These are phyloP conservation scores for Ectobius pallidus DNA, from an alignment of 2,888 invertebrate genomes.

Conservation along the genomic window DNA sequence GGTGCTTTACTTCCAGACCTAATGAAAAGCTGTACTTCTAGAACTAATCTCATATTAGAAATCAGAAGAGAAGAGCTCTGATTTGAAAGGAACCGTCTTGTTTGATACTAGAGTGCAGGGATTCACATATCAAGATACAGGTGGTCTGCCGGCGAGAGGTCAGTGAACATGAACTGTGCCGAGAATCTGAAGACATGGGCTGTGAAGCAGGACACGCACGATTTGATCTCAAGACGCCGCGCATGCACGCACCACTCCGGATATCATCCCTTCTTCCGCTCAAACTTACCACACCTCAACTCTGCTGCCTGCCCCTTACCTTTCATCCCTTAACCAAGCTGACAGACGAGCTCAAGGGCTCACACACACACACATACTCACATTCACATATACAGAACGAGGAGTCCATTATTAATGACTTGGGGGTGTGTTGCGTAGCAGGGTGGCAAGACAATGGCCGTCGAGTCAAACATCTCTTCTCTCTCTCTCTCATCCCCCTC, in stretches of 20 bases:
- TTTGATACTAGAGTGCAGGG: no score
- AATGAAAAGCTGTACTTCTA: no score
- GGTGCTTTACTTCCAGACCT: no score
- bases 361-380: constrained; percentile 11
- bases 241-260: background rate
- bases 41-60: no score
- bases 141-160: no score
- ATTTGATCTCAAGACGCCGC: no score
- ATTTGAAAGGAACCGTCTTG: no score
- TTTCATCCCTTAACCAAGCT: constrained; percentile 32
- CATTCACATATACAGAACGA: constrained; percentile 8
- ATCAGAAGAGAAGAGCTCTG: no score
- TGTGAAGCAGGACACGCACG: no score
- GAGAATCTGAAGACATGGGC: no score
- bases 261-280: constrained; percentile 30
- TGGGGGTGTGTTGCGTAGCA: constrained; percentile 18
- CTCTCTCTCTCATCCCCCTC: background rate
- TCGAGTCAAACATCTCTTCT: constrained; percentile 16
- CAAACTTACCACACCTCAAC: constrained; percentile 16
- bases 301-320: constrained; percentile 25
- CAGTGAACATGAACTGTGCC: no score
- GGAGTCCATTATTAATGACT: constrained; percentile 31
- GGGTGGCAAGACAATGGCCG: constrained; percentile 24
- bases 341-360: constrained; percentile 26
- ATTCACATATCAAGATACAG: no score